phyloP scores from a whole-genome alignment of 30 jellyfish, hydroid and myxozoan species.

The Turritopsis dohrnii region DNA sequence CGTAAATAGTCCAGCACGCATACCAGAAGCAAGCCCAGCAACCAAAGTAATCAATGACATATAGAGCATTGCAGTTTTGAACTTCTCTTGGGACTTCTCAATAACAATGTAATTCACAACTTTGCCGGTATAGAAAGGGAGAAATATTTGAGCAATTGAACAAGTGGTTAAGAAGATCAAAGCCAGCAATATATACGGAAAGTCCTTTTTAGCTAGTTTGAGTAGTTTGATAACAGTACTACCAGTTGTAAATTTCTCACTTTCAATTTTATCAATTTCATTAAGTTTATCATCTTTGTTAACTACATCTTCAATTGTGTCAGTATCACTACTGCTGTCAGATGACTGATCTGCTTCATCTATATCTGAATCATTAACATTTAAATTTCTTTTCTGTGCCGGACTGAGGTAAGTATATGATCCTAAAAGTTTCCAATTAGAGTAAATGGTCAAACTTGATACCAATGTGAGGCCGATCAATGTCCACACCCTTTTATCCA shows the following conservation, averaged over 20 bases:
- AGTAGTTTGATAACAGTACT: constrained; percentile 43
- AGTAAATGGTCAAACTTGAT: constrained; percentile 28
- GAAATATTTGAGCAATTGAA: constrained; percentile 68
- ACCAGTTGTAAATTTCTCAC: constrained; percentile 22
- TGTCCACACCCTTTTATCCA: constrained; percentile 32
- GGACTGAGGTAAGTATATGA: neutral
- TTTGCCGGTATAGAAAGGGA: constrained; percentile 73
- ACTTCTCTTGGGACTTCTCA: constrained; percentile 40
- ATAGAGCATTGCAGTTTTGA: constrained; percentile 55
- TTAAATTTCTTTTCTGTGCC: neutral
- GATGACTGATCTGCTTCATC: constrained; percentile 25
- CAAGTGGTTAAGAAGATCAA: constrained; percentile 52
- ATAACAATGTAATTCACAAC: constrained; percentile 63
- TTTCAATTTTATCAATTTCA: neutral
- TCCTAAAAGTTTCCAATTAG: constrained; percentile 36
- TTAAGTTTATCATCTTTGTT: constrained; percentile 15
- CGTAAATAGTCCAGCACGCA: constrained; percentile 59
- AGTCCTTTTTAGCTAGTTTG: constrained; percentile 55
- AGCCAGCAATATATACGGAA: constrained; percentile 43
- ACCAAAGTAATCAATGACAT: constrained; percentile 60
- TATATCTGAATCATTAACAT: neutral
- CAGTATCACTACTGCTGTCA: constrained; percentile 14
- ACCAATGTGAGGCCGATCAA: constrained; percentile 35
- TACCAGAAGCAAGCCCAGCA: constrained; percentile 76
- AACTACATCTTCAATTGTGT: constrained; percentile 23